Evolutionary conservation across 2,797 vertebrate genomes (phyloP).

Genomic region (Argya squamiceps): DNA sequence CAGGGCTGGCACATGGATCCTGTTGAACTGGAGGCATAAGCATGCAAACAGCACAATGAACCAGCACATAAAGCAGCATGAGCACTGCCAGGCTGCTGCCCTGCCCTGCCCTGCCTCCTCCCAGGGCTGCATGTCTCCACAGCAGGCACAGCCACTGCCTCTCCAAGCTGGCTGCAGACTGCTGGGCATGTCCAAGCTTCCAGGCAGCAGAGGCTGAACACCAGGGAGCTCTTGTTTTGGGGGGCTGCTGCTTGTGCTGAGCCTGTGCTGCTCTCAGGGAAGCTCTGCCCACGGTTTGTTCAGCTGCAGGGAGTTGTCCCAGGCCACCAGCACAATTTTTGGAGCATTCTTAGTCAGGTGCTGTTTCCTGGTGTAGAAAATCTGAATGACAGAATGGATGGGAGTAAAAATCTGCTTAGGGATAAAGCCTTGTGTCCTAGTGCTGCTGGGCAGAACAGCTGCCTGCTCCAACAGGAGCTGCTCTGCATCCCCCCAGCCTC

Average conservation of each 20-base stretch:
- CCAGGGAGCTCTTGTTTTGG: not conserved
- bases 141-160: not conserved
- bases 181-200: not conserved
- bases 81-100: not conserved
- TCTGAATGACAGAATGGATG: not conserved
- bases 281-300: not conserved
- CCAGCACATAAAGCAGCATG: not conserved
- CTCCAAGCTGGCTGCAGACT: not conserved
- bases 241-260: not conserved
- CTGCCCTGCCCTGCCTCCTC: not conserved
- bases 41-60: not conserved
- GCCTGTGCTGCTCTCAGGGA: not conserved
- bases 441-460: conserved; percentile 22
- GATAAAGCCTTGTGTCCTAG: not conserved
- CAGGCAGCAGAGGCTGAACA: not conserved
- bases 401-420: not conserved
- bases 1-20: not conserved
- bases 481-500: not conserved
- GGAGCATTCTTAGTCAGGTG: not conserved
- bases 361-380: not conserved
- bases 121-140: conserved; percentile 16
- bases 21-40: not conserved
- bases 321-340: not conserved
- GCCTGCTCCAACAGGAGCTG: not conserved
- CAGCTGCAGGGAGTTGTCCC: not conserved